Evolutionary conservation across 2,113 vertebrate genomes (phyloP).

Genomic region (Nycticorax nycticorax): DNA sequence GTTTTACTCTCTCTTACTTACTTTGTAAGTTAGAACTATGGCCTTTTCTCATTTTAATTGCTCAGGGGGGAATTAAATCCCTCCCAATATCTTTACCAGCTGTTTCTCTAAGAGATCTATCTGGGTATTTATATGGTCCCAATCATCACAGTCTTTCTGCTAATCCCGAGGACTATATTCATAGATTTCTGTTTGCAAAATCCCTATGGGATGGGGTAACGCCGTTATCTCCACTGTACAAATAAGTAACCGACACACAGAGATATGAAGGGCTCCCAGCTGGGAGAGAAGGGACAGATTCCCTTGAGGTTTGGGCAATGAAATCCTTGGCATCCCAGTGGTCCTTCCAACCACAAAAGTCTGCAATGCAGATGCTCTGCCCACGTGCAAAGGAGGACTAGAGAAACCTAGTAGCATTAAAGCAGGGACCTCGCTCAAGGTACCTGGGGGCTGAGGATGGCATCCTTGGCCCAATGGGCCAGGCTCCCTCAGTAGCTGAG

Average conservation of each 20-base stretch:
- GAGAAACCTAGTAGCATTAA: neutral
- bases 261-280: neutral
- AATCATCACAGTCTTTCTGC: neutral
- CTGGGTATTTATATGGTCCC: neutral
- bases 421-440: neutral
- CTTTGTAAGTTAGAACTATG: neutral
- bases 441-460: neutral
- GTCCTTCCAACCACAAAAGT: neutral
- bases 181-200: neutral
- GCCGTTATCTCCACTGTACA: neutral
- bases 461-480: neutral
- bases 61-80: slow-evolving; percentile 32
- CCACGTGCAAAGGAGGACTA: neutral
- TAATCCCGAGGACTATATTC: slow-evolving; percentile 21
- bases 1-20: neutral
- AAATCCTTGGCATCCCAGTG: neutral
- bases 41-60: slow-evolving; percentile 38
- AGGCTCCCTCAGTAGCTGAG: neutral
- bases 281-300: neutral
- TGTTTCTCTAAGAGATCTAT: slow-evolving; percentile 14
- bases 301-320: neutral
- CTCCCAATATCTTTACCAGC: slow-evolving; percentile 5
- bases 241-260: neutral
- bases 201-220: neutral
- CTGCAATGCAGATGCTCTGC: neutral